A percentile compares a stretch with the other conserved stretches of the same genome.
Evolutionary conservation across 2,797 vertebrate genomes (phyloP).

Genomic region (Staurois parvus): DNA sequence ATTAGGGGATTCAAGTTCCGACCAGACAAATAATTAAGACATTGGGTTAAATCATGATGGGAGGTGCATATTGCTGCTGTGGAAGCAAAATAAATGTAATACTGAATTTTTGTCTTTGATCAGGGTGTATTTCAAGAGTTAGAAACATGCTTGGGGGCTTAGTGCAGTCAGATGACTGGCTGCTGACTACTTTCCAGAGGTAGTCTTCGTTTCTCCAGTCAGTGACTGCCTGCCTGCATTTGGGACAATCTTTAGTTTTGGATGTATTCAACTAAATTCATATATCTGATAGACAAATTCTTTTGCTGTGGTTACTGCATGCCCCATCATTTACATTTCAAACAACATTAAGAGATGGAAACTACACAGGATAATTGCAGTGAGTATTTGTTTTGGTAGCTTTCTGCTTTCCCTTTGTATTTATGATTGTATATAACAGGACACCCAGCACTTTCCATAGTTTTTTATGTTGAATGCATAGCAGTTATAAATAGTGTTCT

Average conservation of each 20-base stretch:
- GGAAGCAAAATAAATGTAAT: not conserved
- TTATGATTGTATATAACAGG: too few species aligned
- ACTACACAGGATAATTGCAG: not conserved
- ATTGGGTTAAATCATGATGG: not conserved
- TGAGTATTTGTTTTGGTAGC: not conserved
- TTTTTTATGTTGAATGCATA: too few species aligned
- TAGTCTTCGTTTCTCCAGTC: not conserved
- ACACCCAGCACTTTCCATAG: too few species aligned
- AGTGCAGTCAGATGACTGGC: conserved; percentile 40
- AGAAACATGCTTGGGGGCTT: not conserved
- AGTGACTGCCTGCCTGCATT: not conserved
- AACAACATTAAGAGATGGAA: not conserved
- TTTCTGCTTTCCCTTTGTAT: not conserved
- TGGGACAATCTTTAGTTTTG: not conserved
- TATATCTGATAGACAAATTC: not conserved
- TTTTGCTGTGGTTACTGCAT: not conserved
- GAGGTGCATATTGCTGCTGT: not conserved
- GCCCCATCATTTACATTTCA: not conserved
- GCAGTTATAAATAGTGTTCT: too few species aligned
- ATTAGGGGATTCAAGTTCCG: too few species aligned
- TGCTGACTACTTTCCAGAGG: conserved; percentile 19
- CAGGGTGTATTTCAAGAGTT: not conserved
- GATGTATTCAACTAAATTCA: not conserved
- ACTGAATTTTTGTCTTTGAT: not conserved
- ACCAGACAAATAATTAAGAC: too few species aligned